Percentiles rank a stretch among this genome's conserved stretches.
These are phyloP conservation scores for Lycocerus yunnanus DNA, from an alignment of 2,888 invertebrate genomes.

Conservation along the genomic window DNA sequence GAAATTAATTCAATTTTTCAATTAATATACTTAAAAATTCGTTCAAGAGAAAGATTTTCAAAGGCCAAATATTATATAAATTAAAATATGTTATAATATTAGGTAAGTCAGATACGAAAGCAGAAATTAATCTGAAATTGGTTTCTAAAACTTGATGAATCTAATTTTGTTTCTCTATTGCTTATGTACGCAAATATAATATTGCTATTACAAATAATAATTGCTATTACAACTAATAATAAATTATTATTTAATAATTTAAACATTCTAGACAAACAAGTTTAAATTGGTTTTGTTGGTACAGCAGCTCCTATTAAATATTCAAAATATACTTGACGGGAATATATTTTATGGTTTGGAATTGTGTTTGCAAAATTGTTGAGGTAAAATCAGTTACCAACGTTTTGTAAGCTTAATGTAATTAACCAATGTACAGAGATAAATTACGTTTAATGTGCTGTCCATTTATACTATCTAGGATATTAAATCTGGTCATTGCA, in stretches of 20 bases:
- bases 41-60: too few species aligned
- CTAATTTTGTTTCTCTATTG: neutral
- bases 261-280: neutral
- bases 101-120: neutral
- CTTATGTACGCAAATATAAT: neutral
- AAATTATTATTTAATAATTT: neutral
- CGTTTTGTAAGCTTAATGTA: conserved; percentile 12
- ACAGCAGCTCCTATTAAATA: neutral
- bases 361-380: conserved; percentile 7
- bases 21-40: too few species aligned
- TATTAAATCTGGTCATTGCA: neutral
- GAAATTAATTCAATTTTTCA: too few species aligned
- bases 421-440: conserved; percentile 19
- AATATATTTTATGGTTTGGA: neutral
- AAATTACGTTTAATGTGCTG: conserved; percentile 18
- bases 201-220: neutral
- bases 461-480: conserved; percentile 12
- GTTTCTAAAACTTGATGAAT: neutral
- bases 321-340: neutral
- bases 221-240: neutral
- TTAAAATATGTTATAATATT: too few species aligned
- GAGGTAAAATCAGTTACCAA: conserved; percentile 10
- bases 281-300: neutral
- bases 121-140: neutral
- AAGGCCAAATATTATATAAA: too few species aligned